Evolutionary conservation across 2,797 vertebrate species (phyloP).

Genomic region (Dendrocincla fuliginosa): DNA sequence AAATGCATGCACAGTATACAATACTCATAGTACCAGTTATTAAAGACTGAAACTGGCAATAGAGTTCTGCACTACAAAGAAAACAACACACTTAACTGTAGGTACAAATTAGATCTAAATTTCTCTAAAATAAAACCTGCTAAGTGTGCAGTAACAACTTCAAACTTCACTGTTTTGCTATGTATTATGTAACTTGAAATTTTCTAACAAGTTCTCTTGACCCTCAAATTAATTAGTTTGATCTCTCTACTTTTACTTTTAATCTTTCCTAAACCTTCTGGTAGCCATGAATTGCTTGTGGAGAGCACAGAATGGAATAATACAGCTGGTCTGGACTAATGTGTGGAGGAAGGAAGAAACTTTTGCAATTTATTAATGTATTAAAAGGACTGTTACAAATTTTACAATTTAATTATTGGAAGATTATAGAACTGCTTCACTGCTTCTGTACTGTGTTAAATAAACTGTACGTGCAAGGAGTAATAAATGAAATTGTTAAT

Average conservation of each 20-base stretch:
- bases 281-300: constrained; percentile 24
- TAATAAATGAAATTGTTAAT: constrained; percentile 66
- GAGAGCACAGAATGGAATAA: constrained; percentile 3
- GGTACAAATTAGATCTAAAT: not conserved
- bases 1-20: not conserved
- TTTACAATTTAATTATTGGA: constrained; percentile 72
- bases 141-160: not conserved
- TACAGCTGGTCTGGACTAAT: constrained; percentile 12
- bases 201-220: constrained; percentile 18
- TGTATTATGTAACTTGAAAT: not conserved
- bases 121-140: not conserved
- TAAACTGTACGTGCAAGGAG: constrained; percentile 54
- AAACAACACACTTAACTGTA: not conserved
- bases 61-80: not conserved
- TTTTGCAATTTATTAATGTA: constrained; percentile 61
- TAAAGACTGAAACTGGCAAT: not conserved
- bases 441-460: constrained; percentile 51
- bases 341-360: constrained; percentile 16
- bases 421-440: constrained; percentile 66
- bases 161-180: not conserved
- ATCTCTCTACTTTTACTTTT: constrained; percentile 44
- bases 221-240: constrained; percentile 47
- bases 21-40: not conserved
- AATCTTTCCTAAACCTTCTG: constrained; percentile 17
- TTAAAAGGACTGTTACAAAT: constrained; percentile 63